Evolutionary conservation across 2,797 vertebrate species (phyloP), one percentile per base, ranked within the genome.

Genomic region (Emys orbicularis): DNA sequence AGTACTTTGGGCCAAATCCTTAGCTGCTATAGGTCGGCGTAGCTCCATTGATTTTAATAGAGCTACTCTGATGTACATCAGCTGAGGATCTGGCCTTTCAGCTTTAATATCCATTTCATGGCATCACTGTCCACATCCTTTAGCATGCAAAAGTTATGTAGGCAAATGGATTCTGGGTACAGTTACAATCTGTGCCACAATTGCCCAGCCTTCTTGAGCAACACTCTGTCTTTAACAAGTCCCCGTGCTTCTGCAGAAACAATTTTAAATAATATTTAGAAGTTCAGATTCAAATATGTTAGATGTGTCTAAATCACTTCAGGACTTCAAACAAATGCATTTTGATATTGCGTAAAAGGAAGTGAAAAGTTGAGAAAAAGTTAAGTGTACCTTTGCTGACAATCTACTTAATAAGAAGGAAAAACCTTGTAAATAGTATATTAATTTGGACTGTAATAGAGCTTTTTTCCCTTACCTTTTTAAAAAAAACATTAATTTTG

Each of bases 141-240:
- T 72, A 72, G n/a, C 3, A 1, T 23, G n/a, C 68, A 41, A 37
- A 61, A 12, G 19, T 37, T 72, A 25, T 90, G n/a, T n/a, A 31
- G 4, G 47, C n/a, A 47, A 57, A 52, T 57, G 47, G 27, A n/a
- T 81, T 88, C 44, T 88, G n/a, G 25, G n/a, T 21, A 16, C 18
- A 2, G 68, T 72, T 21, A 21, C 5, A 88, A 13, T 27, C 37
- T 41, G 18, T 18, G 37, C 31, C 41, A 25, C n/a, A 81, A n/a
- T 37, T 59, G 7, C 3, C 74, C 0, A 87, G 41, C 6, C 79
- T 59, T 68, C 47, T 34, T 37, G 21, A 76, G 23, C 19, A 81
- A 5, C 2, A 54, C 4, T 5, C 1, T 77, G 44, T 1, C 0
- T 7, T 29, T 77, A 47, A 4, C 2, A 37, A 57, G 21, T 18